Percentiles rank a stretch among this genome's conserved stretches.
Conservation (phyloP, 2,797 vertebrate genomes). For the Leuciscus waleckii region DNA sequence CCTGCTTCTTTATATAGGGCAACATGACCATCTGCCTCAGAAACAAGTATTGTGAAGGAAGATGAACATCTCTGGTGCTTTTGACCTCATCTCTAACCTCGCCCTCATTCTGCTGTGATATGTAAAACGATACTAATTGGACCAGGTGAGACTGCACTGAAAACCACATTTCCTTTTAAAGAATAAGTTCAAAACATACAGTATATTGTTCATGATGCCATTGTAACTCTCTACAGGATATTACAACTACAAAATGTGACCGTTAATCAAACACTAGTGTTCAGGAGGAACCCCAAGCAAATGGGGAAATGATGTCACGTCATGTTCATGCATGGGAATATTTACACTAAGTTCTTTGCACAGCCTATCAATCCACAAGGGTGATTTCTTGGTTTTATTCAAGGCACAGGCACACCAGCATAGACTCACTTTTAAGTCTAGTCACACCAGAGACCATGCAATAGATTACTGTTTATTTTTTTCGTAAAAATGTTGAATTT, state of each 20-base stretch:
- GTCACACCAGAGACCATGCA: conserved; percentile 1
- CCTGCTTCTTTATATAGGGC: conserved; percentile 48
- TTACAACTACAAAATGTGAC: conserved; percentile 12
- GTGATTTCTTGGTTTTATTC: conserved; percentile 6
- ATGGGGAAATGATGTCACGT: background rate
- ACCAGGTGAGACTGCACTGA: background rate
- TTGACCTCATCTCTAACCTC: conserved; percentile 24
- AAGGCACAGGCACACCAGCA: background rate
- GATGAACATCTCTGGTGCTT: conserved; percentile 20
- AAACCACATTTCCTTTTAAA: conserved; percentile 11
- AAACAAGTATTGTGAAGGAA: conserved; percentile 27
- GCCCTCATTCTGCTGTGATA: background rate
- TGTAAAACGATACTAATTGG: conserved; percentile 34
- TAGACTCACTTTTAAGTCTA: conserved; percentile 1
- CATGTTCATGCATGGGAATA: background rate
- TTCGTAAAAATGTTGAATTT: conserved; percentile 20
- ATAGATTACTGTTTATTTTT: conserved; percentile 23
- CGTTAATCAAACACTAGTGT: background rate
- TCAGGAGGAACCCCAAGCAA: background rate
- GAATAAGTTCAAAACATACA: background rate
- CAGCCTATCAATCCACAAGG: conserved; percentile 10
- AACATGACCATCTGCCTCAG: conserved; percentile 54
- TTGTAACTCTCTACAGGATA: background rate
- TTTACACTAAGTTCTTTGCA: conserved; percentile 4
- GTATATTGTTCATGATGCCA: background rate